These are phyloP conservation scores for Dynastes maya DNA, from an alignment of 2,888 invertebrate species.

Conservation along the genomic window DNA sequence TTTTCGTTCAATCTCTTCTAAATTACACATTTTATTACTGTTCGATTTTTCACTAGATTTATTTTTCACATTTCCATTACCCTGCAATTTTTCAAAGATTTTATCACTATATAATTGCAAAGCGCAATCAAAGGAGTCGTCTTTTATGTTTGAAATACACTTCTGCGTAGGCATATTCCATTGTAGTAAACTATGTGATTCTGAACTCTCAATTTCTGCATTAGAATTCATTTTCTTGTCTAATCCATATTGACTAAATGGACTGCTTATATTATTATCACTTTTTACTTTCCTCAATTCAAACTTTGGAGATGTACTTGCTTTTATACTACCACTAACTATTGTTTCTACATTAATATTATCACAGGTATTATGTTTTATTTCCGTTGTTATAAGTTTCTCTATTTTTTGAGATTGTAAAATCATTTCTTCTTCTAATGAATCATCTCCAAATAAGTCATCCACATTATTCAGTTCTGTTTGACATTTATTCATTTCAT, in stretches of 20 bases:
- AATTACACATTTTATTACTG: slow-evolving; percentile 69
- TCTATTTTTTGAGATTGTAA: slow-evolving; percentile 66
- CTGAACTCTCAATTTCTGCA: slow-evolving; percentile 6
- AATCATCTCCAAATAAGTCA: slow-evolving; percentile 65
- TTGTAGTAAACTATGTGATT: not conserved
- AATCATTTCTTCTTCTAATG: slow-evolving; percentile 65
- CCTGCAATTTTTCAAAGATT: not conserved
- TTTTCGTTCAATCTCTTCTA: slow-evolving; percentile 77
- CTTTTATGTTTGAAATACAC: slow-evolving; percentile 1
- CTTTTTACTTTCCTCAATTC: slow-evolving; percentile 51
- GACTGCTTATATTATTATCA: slow-evolving; percentile 33
- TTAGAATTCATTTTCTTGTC: not conserved
- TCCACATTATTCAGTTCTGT: slow-evolving; percentile 56
- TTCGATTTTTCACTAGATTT: not conserved
- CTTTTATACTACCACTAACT: slow-evolving; percentile 1
- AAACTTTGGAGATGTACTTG: slow-evolving; percentile 31
- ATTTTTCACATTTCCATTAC: slow-evolving; percentile 1
- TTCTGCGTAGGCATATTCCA: not conserved
- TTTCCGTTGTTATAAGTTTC: slow-evolving; percentile 44
- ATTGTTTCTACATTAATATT: slow-evolving; percentile 20
- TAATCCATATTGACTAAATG: not conserved
- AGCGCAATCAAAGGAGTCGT: slow-evolving; percentile 62
- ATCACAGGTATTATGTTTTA: slow-evolving; percentile 43
- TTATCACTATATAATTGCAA: slow-evolving; percentile 58
- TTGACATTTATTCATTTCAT: slow-evolving; percentile 30